These are phyloP conservation scores for Epiperipatus broadwayi DNA, from an alignment of 2,888 invertebrate species.

Conservation along the genomic window DNA sequence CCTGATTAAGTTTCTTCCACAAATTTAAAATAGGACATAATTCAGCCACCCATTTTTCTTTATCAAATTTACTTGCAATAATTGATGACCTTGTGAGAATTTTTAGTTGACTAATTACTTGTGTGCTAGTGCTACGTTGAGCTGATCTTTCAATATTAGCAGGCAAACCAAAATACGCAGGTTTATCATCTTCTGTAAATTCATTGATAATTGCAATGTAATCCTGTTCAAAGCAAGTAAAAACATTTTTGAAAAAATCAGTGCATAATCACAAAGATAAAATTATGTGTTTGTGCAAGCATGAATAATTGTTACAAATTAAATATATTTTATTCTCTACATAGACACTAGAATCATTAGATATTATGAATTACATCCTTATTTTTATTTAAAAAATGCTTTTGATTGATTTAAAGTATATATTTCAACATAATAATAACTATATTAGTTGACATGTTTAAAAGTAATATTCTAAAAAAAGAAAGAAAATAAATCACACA, in stretches of 20 bases:
- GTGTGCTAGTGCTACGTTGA: constrained; percentile 44
- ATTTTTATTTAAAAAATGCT: constrained; percentile 10
- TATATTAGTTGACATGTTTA: too few relatives aligned
- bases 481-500: too few relatives aligned
- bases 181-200: constrained; percentile 50
- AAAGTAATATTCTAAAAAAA: too few relatives aligned
- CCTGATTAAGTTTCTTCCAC: constrained; percentile 56
- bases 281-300: too few relatives aligned
- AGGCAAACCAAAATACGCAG: constrained; percentile 59
- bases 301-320: neutral
- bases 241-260: too few relatives aligned
- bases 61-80: constrained; percentile 32
- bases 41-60: constrained; percentile 39
- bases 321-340: constrained; percentile 15
- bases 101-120: constrained; percentile 43
- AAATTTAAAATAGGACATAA: constrained; percentile 49
- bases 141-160: constrained; percentile 66
- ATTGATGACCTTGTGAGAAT: constrained; percentile 30
- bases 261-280: too few relatives aligned
- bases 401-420: too few relatives aligned
- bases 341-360: constrained; percentile 7
- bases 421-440: too few relatives aligned
- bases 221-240: constrained; percentile 42
- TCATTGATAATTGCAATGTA: constrained; percentile 43
- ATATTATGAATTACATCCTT: neutral